phyloP scores from a whole-genome alignment of 2,888 invertebrate genomes.

The Troides oblongomaculatus region DNA sequence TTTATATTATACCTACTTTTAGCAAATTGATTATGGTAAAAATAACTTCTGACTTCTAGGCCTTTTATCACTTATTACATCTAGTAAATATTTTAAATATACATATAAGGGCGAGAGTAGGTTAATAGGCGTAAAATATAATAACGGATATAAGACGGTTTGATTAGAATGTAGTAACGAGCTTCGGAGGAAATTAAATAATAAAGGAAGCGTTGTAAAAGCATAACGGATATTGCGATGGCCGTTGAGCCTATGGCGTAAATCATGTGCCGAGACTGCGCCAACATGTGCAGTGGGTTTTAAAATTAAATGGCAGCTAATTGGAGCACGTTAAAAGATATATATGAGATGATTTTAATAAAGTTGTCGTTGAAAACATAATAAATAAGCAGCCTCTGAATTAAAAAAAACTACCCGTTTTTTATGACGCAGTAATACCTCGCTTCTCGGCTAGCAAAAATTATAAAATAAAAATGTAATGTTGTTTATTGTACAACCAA shows the following conservation, averaged over 20 bases:
- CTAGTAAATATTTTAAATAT: conserved; percentile 6
- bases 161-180: conserved; percentile 25
- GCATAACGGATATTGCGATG: conserved; percentile 24
- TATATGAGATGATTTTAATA: conserved; percentile 23
- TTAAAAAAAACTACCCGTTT: no score
- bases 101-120: conserved; percentile 9
- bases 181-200: conserved; percentile 28
- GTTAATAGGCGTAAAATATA: conserved; percentile 20
- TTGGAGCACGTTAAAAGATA: conserved; percentile 10
- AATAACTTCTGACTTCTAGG: not conserved
- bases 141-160: conserved; percentile 24
- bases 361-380: not conserved
- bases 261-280: conserved; percentile 16
- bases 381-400: no score
- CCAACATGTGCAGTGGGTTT: conserved; percentile 12
- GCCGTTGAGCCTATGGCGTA: conserved; percentile 17
- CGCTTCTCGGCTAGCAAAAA: no score
- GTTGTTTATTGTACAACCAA: no score
- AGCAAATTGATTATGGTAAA: not conserved
- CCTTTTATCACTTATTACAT: not conserved
- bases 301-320: conserved; percentile 17
- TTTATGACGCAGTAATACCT: no score
- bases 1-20: not conserved
- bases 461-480: no score
- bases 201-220: conserved; percentile 29